Percentiles rank a stretch among this genome's conserved stretches.
Conservation (phyloP, 2,113 vertebrate genomes). For the Grus americana region DNA sequence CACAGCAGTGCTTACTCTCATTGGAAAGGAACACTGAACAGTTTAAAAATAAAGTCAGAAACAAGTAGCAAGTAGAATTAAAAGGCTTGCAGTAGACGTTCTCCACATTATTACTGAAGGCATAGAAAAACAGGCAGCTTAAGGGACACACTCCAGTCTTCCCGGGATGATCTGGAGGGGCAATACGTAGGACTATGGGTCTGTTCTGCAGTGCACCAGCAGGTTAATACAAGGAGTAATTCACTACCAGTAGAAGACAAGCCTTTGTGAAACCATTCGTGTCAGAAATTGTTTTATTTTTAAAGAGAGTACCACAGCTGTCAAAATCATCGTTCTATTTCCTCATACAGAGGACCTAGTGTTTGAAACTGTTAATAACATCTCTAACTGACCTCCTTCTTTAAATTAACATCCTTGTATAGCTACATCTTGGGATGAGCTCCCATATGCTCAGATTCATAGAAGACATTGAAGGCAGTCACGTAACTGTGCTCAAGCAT, state of each 20-base stretch:
- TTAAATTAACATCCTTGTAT: not conserved
- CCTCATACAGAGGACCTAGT: not conserved
- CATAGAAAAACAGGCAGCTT: not conserved
- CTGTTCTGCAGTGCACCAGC: not conserved
- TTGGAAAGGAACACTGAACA: not conserved
- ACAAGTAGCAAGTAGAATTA: not conserved
- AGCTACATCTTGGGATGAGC: not conserved
- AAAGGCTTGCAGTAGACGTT: not conserved
- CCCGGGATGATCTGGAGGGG: not conserved
- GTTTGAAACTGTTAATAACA: not conserved
- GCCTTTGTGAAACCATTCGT: accelerated
- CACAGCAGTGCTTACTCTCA: not conserved
- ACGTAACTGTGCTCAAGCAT: not conserved
- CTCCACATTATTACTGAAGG: not conserved
- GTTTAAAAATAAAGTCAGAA: not conserved
- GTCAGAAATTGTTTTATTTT: not conserved
- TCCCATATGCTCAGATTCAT: not conserved
- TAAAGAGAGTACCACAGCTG: not conserved
- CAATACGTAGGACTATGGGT: accelerated
- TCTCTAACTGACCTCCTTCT: not conserved
- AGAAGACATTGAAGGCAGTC: not conserved
- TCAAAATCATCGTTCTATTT: not conserved
- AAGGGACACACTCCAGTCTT: not conserved
- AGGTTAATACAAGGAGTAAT: not conserved
- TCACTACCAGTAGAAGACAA: not conserved